phyloP scores from a whole-genome alignment of 1,140 invertebrate species.

The Carcinoscorpius rotundicauda region DNA sequence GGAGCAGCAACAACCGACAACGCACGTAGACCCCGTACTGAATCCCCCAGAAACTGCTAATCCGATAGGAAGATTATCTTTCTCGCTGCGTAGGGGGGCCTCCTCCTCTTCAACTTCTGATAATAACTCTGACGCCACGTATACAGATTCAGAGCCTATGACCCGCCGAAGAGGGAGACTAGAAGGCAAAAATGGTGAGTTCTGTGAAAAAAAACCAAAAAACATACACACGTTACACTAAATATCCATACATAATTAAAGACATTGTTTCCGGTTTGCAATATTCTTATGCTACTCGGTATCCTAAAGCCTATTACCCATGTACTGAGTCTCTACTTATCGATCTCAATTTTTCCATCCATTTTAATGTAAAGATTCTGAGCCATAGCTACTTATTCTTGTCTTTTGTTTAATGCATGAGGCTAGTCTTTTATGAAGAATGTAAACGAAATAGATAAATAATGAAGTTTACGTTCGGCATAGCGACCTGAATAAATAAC shows the following conservation, averaged over 20 bases:
- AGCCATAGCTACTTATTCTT: no score
- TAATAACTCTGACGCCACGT: constrained; percentile 22
- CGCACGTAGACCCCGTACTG: constrained; percentile 2
- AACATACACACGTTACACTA: not conserved
- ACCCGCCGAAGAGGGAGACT: constrained; percentile 10
- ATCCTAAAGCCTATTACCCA: no score
- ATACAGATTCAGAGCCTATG: constrained; percentile 20
- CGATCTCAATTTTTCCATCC: no score
- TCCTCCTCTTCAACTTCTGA: constrained; percentile 22
- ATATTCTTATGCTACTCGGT: no score
- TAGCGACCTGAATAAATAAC: no score
- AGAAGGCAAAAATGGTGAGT: constrained; percentile 16
- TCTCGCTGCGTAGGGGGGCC: constrained; percentile 14
- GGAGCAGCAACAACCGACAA: not conserved
- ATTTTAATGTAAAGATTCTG: no score
- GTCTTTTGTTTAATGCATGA: no score
- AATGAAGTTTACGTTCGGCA: no score
- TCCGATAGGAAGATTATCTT: constrained; percentile 9
- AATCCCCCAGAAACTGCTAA: constrained; percentile 2
- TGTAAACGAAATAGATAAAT: no score
- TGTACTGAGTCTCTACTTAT: no score
- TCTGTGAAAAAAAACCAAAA: not conserved
- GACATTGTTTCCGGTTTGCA: not conserved
- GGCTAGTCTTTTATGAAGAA: no score
- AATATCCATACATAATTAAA: not conserved